These are phyloP conservation scores for Paramormyrops hopkinsi DNA, from an alignment of 2,797 vertebrate genomes.

Conservation along the genomic window DNA sequence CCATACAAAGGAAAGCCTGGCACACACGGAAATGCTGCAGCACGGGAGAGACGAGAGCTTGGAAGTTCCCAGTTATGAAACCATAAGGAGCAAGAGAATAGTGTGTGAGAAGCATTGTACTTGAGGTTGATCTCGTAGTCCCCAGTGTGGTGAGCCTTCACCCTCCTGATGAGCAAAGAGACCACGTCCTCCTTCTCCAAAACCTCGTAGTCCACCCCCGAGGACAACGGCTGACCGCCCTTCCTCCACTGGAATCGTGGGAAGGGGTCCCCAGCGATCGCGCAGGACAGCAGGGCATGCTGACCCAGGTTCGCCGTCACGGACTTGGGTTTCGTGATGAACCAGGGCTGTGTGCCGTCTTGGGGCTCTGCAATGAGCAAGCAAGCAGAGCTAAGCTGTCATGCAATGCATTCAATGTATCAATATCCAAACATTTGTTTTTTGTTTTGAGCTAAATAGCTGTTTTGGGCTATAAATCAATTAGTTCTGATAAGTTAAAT, in stretches of 20 bases:
- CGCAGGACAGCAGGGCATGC: slow-evolving; percentile 79
- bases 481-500: neutral
- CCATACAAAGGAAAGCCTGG: neutral
- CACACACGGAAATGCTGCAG: neutral
- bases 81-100: neutral
- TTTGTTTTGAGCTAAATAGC: neutral
- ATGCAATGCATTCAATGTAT: neutral
- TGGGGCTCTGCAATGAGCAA: slow-evolving; percentile 60
- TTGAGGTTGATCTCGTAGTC: slow-evolving; percentile 80
- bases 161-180: slow-evolving; percentile 76
- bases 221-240: slow-evolving; percentile 59
- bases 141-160: slow-evolving; percentile 68
- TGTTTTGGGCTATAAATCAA: neutral
- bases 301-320: slow-evolving; percentile 68
- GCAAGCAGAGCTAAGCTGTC: neutral
- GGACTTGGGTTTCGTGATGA: slow-evolving; percentile 85
- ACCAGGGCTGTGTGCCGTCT: slow-evolving; percentile 89
- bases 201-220: slow-evolving; percentile 63
- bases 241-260: slow-evolving; percentile 77
- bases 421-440: neutral
- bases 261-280: slow-evolving; percentile 85
- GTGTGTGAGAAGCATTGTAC: slow-evolving; percentile 49
- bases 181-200: slow-evolving; percentile 84
- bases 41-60: neutral
- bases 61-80: neutral